Evolutionary conservation across 2,888 invertebrate species (phyloP).

Genomic region (Eupithecia subfuscata): DNA sequence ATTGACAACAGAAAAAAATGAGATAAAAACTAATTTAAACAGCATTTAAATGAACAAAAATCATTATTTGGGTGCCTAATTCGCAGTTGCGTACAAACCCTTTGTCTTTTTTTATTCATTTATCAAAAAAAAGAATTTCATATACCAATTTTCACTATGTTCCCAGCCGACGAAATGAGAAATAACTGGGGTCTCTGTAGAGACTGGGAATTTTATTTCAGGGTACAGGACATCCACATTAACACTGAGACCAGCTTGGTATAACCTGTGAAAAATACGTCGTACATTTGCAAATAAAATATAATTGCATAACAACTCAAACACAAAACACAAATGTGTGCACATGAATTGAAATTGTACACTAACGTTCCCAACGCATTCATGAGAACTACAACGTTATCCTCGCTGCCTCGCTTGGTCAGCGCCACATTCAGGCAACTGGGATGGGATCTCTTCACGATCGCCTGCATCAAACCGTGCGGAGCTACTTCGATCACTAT

Average conservation of each 20-base stretch:
- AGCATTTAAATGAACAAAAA: too few species aligned
- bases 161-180: background rate
- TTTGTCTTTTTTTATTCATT: too few species aligned
- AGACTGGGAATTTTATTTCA: background rate
- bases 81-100: too few species aligned
- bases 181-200: background rate
- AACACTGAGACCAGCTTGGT: background rate
- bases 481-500: slow-evolving; percentile 93
- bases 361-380: slow-evolving; percentile 78
- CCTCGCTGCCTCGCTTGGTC: slow-evolving; percentile 86
- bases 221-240: background rate
- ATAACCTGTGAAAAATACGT: background rate
- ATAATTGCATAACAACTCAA: too few species aligned
- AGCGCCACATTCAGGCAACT: slow-evolving; percentile 87
- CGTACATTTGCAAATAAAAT: too few species aligned
- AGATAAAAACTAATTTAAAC: too few species aligned
- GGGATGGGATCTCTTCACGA: slow-evolving; percentile 89
- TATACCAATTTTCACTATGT: background rate
- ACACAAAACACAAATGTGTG: too few species aligned
- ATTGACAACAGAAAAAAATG: background rate
- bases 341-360: too few species aligned
- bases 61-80: too few species aligned
- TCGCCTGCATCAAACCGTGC: slow-evolving; percentile 92
- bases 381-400: slow-evolving; percentile 82
- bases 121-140: background rate